Evolutionary conservation across 2,113 vertebrate genomes (phyloP), one percentile per base, ranked within the genome.

Genomic region (Mastomys natalensis): DNA sequence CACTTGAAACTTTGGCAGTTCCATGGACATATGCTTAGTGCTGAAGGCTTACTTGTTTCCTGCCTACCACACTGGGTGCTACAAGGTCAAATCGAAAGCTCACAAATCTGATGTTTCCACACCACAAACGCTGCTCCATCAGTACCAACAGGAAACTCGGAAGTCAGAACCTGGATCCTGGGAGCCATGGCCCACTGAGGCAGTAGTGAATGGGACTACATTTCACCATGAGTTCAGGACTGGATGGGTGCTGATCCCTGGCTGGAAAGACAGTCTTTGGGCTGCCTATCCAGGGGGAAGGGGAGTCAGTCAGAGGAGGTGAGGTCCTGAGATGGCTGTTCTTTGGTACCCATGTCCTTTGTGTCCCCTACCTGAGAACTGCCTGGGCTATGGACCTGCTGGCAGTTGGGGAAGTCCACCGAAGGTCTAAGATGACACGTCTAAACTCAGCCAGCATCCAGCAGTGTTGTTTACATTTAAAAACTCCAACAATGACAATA

Each of bases 181-280:
- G 84, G 77, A 74, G 48, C 37, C 64, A 13, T 8, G 4, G 48
- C 48, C 31, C 53, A 51, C 19, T 6, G 9, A 22, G 31, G 34
- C 45, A 5, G 85, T n/a, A 89, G 80, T 53, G 74, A 15, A 37
- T 16, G 85, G 12, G 45, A 10, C 48, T 7, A 4, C 1, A 13
- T 15, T 0, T 0, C 37, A 6, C 22, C 72, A 73, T 86, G 97
- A 97, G 95, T 98, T 97, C 93, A 34, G 93, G 86, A 82, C 7
- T 60, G 53, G 64, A 21, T 64, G 34, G 93, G 58, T 87, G 31
- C 72, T 95, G 97, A 98, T 97, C 94, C 0, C 0, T 58, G 51
- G 24, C 34, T 12, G 0, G 55, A 62, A 85, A 68, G 94, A 74
- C 37, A 86, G 77, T 45, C 64, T 64, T 78, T 74, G 66, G 86